These are phyloP conservation scores for Norana najaformis DNA, from an alignment of 2,888 invertebrate genomes.

Conservation along the genomic window DNA sequence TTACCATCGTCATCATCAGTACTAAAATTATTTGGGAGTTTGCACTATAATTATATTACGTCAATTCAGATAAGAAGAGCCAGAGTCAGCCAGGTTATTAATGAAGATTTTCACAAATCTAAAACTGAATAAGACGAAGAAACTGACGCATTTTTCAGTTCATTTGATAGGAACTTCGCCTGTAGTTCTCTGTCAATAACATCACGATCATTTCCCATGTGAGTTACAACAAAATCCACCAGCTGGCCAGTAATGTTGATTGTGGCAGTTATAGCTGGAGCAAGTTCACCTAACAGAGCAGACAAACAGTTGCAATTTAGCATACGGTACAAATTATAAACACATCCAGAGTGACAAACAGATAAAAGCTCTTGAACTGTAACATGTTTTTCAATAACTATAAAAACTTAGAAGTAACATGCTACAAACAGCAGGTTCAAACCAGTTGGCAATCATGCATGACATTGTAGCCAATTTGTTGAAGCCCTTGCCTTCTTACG, in stretches of 20 bases:
- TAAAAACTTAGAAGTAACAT: not conserved
- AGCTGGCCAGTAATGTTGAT: slow-evolving; percentile 57
- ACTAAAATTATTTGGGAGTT: not conserved
- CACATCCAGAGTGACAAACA: not conserved
- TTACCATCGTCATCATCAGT: not conserved
- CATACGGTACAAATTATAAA: not conserved
- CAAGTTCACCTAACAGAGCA: slow-evolving; percentile 57
- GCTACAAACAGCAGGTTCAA: not conserved
- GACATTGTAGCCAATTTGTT: too few species aligned
- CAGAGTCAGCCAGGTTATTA: too few species aligned
- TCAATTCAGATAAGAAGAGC: not conserved
- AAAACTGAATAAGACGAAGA: not conserved
- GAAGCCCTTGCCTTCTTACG: too few species aligned
- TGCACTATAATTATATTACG: not conserved
- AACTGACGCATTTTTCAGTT: slow-evolving; percentile 53
- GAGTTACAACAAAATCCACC: slow-evolving; percentile 63
- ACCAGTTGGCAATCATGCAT: too few species aligned
- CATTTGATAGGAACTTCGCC: slow-evolving; percentile 56
- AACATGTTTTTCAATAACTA: not conserved
- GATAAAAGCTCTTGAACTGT: not conserved
- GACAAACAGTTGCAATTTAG: not conserved
- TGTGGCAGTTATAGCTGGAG: slow-evolving; percentile 62
- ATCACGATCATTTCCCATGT: slow-evolving; percentile 64
- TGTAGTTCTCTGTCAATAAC: slow-evolving; percentile 60
- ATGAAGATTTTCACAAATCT: not conserved